Percentiles rank a stretch among this genome's conserved stretches.
phyloP scores from a whole-genome alignment of 2,888 invertebrate genomes.

The Ophraella communa region DNA sequence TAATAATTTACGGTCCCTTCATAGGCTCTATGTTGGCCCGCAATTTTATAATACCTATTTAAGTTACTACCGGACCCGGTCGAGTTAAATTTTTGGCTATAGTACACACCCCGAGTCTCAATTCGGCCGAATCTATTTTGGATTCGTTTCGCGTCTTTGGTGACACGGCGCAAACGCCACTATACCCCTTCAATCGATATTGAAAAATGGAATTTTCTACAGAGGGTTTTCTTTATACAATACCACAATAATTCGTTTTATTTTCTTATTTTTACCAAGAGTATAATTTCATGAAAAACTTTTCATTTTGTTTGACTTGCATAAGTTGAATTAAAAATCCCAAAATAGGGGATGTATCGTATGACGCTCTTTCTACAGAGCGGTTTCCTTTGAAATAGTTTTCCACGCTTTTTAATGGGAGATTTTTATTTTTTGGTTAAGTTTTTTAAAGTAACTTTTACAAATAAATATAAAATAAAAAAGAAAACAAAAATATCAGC shows the following conservation, averaged over 20 bases:
- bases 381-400: not conserved
- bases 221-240: constrained; percentile 10
- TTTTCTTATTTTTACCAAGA: too few species aligned
- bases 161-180: constrained; percentile 54
- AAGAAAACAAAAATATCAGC: too few species aligned
- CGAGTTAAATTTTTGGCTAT: constrained; percentile 46
- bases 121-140: constrained; percentile 56
- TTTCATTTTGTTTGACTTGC: too few species aligned
- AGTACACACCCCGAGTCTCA: constrained; percentile 61
- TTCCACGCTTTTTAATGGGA: not conserved
- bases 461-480: too few species aligned
- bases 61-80: constrained; percentile 50
- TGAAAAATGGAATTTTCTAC: constrained; percentile 42
- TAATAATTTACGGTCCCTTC: constrained; percentile 24
- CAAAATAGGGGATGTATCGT: not conserved
- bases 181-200: constrained; percentile 43
- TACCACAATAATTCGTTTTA: not conserved
- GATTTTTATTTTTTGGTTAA: too few species aligned
- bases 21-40: not conserved
- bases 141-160: constrained; percentile 35
- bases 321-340: not conserved
- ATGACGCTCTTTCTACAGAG: not conserved
- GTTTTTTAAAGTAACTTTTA: too few species aligned
- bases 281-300: too few species aligned
- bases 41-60: constrained; percentile 41